Conservation (phyloP, 2,888 invertebrate genomes). For the Phengaris arion region DNA sequence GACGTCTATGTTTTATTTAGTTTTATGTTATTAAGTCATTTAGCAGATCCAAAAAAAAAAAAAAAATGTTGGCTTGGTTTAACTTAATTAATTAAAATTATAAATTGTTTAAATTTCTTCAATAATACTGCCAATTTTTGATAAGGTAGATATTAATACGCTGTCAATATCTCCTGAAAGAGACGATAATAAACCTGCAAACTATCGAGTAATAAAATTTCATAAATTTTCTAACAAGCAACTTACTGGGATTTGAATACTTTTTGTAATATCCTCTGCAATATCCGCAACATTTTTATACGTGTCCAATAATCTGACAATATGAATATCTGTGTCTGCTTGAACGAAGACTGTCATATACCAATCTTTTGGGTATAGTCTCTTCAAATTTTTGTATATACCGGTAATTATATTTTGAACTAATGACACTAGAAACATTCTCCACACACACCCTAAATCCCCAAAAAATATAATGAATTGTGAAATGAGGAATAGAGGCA, state of each 20-base stretch:
- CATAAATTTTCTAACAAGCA: neutral
- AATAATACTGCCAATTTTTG: too few species aligned
- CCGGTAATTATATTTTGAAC: neutral
- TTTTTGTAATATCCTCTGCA: neutral
- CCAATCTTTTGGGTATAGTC: conserved; percentile 4
- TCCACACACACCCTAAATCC: conserved; percentile 4
- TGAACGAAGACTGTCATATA: neutral
- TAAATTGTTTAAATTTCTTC: too few species aligned
- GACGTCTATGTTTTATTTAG: too few species aligned
- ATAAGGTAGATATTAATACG: too few species aligned
- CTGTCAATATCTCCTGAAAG: too few species aligned
- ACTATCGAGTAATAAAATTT: too few species aligned
- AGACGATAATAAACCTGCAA: too few species aligned
- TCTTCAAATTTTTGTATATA: conserved; percentile 2
- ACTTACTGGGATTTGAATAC: conserved; percentile 13
- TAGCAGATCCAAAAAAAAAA: too few species aligned
- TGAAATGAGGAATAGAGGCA: conserved; percentile 1
- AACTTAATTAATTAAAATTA: too few species aligned
- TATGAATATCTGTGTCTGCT: neutral
- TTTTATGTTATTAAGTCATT: too few species aligned
- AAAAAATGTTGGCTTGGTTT: too few species aligned
- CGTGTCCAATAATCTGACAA: neutral
- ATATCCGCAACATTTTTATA: neutral
- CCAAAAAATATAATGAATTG: neutral
- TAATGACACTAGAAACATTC: neutral